Percentiles rank a stretch among this genome's conserved stretches.
Conservation (phyloP, 2,113 vertebrate species). For the Aramus guarauna region DNA sequence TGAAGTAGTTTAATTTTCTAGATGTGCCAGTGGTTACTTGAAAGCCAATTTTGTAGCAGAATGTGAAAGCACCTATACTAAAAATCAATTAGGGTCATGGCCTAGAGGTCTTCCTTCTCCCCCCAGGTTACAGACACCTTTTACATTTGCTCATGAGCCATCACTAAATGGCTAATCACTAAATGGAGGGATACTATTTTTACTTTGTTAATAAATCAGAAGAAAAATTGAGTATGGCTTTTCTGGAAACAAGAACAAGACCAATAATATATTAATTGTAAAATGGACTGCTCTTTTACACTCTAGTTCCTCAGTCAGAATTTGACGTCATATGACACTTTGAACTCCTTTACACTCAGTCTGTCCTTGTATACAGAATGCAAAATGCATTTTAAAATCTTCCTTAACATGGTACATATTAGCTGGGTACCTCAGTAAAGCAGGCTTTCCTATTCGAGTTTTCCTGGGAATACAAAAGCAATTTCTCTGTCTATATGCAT, state of each 20-base stretch:
- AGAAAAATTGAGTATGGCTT: neutral
- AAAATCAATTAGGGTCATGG: neutral
- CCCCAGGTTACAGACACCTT: neutral
- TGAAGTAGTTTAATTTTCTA: neutral
- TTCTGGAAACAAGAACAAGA: neutral
- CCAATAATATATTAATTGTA: neutral
- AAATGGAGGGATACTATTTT: neutral
- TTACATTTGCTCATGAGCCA: neutral
- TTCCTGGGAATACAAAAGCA: neutral
- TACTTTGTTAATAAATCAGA: neutral
- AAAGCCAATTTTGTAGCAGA: neutral
- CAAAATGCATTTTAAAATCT: neutral
- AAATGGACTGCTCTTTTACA: neutral
- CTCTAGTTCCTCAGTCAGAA: neutral
- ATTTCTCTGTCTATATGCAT: neutral
- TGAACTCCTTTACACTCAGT: neutral
- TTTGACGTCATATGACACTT: neutral
- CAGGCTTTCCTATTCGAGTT: neutral
- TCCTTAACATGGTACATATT: neutral
- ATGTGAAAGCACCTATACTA: neutral
- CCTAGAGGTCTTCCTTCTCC: neutral
- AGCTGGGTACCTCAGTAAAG: neutral
- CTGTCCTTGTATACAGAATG: neutral
- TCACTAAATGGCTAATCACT: neutral
- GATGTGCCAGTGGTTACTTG: neutral